These are phyloP conservation scores for Thera britannica DNA, from an alignment of 2,888 invertebrate genomes.

Conservation along the genomic window DNA sequence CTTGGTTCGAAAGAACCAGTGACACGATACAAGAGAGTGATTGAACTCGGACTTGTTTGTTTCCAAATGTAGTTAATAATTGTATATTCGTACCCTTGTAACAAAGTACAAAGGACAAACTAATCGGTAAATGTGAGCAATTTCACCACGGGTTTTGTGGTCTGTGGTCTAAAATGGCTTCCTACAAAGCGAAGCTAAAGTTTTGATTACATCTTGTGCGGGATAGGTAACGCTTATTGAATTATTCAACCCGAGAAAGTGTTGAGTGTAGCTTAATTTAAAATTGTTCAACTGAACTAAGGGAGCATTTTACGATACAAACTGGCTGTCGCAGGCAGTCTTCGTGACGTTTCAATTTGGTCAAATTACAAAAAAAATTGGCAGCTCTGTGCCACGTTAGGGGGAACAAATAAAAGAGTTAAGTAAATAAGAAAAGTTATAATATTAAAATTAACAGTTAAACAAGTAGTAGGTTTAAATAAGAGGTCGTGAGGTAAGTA, in stretches of 20 bases:
- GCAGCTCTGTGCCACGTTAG: no score
- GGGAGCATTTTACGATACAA: conserved; percentile 16
- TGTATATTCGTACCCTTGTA: no score
- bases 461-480: no score
- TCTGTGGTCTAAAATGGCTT: conserved; percentile 13
- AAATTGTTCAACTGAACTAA: conserved; percentile 60
- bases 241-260: conserved; percentile 62
- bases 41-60: no score
- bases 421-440: no score
- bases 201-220: conserved; percentile 68
- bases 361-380: no score
- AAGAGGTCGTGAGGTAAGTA: no score
- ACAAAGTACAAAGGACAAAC: background rate
- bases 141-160: background rate
- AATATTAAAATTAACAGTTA: no score
- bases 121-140: background rate
- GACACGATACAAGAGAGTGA: no score
- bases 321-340: background rate
- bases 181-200: conserved; percentile 54
- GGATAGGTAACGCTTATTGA: conserved; percentile 60
- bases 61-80: no score
- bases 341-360: background rate
- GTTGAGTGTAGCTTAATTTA: conserved; percentile 55
- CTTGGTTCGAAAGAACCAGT: no score
- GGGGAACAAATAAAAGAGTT: no score